Conservation (phyloP, 2,888 invertebrate species). For the Dromius quadrimaculatus region DNA sequence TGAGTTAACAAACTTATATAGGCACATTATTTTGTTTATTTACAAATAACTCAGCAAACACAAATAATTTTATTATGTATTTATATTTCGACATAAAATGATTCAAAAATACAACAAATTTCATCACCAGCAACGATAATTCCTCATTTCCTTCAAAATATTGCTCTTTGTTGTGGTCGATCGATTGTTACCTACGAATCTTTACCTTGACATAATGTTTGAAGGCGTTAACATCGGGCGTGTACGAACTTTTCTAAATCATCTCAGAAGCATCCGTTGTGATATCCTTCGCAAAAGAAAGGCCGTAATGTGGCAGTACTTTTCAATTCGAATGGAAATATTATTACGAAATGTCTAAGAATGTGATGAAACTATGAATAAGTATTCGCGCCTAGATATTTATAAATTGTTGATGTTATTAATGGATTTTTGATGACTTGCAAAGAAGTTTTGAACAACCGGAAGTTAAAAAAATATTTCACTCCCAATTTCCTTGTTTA, state of each 20-base stretch:
- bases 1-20: too few relatives aligned
- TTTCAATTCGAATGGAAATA: constrained; percentile 45
- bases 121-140: constrained; percentile 12
- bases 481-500: too few relatives aligned
- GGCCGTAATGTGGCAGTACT: constrained; percentile 48
- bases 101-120: constrained; percentile 2
- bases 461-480: too few relatives aligned
- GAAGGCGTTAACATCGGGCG: constrained; percentile 41
- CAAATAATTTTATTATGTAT: too few relatives aligned
- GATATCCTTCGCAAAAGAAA: constrained; percentile 49
- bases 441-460: background rate
- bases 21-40: too few relatives aligned
- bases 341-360: constrained; percentile 43
- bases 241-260: constrained; percentile 44
- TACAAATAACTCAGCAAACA: too few relatives aligned
- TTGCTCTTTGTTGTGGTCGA: constrained; percentile 2
- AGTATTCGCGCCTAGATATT: constrained; percentile 19
- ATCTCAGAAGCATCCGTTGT: constrained; percentile 35
- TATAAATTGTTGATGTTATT: constrained; percentile 23
- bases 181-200: constrained; percentile 8
- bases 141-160: constrained; percentile 30
- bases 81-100: too few relatives aligned
- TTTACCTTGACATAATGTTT: constrained; percentile 48
- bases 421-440: constrained; percentile 6
- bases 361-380: constrained; percentile 31